Percentiles rank a stretch among this genome's conserved stretches.
Conservation (phyloP, 2,113 vertebrate species). For the Corythaeola cristata region DNA sequence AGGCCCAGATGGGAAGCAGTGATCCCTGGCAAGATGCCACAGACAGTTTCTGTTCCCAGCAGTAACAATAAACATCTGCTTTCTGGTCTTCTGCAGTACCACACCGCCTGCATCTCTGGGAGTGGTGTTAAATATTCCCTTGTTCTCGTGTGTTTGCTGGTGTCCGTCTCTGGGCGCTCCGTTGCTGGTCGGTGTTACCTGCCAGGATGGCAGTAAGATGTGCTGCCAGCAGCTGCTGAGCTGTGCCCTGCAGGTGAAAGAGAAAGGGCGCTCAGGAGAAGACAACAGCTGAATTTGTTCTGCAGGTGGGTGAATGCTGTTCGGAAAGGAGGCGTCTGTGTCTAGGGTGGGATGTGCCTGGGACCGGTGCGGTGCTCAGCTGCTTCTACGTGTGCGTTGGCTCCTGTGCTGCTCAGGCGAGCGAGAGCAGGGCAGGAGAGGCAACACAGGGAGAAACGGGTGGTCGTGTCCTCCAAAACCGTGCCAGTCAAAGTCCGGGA, state of each 20-base stretch:
- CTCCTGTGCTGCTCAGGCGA: not conserved
- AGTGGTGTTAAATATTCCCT: not conserved
- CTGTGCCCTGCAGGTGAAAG: not conserved
- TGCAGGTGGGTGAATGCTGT: not conserved
- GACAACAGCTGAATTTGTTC: not conserved
- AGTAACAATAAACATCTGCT: not conserved
- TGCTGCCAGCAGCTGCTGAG: not conserved
- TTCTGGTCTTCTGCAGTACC: not conserved
- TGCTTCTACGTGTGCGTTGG: not conserved
- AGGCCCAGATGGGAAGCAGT: not conserved
- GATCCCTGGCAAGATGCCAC: not conserved
- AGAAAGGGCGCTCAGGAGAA: not conserved
- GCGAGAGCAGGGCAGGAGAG: not conserved
- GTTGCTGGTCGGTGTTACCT: not conserved
- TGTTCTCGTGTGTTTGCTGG: not conserved
- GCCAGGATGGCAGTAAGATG: not conserved
- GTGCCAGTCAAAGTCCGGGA: accelerated
- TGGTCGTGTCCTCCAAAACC: accelerated
- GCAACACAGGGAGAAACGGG: accelerated
- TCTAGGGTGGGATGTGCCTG: not conserved
- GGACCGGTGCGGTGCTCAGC: not conserved
- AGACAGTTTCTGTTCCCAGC: not conserved
- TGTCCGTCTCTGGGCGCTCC: not conserved
- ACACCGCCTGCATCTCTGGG: accelerated
- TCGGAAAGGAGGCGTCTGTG: not conserved